Conservation (phyloP, 2,888 invertebrate species). For the Agriotes lineatus region DNA sequence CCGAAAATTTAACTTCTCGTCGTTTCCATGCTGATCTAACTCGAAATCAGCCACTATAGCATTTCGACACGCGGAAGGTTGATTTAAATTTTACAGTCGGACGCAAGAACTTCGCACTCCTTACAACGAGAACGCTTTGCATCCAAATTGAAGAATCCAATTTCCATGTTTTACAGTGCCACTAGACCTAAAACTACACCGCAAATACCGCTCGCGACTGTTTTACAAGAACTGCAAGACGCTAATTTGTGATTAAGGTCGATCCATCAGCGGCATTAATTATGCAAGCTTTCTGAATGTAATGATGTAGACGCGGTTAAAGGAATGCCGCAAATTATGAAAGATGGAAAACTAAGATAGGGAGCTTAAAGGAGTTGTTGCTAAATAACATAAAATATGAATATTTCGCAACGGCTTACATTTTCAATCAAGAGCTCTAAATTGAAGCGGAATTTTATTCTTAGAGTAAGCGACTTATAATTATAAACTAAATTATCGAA, state of each 20-base stretch:
- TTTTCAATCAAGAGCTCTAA: too few relatives aligned
- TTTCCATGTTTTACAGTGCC: constrained; percentile 5
- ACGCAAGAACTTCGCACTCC: background rate
- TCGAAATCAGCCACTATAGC: background rate
- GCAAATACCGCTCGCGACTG: background rate
- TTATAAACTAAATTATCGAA: too few relatives aligned
- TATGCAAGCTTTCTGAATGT: constrained; percentile 2
- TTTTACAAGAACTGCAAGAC: constrained; percentile 7
- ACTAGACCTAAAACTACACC: background rate
- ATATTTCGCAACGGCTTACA: too few relatives aligned
- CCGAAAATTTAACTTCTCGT: constrained; percentile 8
- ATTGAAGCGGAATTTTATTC: too few relatives aligned
- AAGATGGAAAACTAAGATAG: background rate
- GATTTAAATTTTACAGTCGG: constrained; percentile 8
- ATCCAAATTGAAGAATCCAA: constrained; percentile 17
- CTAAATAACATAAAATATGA: background rate
- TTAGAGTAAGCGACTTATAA: too few relatives aligned
- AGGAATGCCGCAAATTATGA: background rate
- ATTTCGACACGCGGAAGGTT: background rate
- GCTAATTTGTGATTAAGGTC: constrained; percentile 1
- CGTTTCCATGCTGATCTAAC: background rate
- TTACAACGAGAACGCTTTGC: constrained; percentile 12
- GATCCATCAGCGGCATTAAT: background rate
- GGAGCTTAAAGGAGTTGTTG: background rate
- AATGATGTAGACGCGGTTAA: background rate